Evolutionary conservation across 2,113 vertebrate genomes (phyloP).

Genomic region (Paramormyrops kingsleyae): DNA sequence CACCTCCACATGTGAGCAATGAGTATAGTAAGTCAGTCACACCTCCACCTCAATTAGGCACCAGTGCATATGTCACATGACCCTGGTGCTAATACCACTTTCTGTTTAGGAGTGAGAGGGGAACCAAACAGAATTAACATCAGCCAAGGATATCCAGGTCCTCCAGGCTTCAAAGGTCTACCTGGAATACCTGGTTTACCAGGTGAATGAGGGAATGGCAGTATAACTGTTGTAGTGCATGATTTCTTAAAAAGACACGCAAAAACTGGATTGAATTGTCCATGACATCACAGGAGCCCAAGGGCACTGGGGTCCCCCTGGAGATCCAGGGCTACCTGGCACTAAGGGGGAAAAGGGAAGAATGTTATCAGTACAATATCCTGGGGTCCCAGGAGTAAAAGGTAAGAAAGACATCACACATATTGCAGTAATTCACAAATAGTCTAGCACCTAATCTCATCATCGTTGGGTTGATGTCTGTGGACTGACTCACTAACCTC

Average conservation of each 20-base stretch:
- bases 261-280: not conserved
- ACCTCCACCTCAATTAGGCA: not conserved
- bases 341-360: not conserved
- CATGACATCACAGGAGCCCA: not conserved
- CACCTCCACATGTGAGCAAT: not conserved
- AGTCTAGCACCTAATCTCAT: not conserved
- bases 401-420: conserved; percentile 2
- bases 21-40: not conserved
- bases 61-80: not conserved
- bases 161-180: not conserved
- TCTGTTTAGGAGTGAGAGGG: conserved; percentile 47
- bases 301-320: not conserved
- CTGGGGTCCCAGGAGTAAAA: not conserved
- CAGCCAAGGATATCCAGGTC: conserved; percentile 6
- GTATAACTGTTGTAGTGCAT: not conserved
- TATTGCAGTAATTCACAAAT: not conserved
- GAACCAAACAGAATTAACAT: conserved; percentile 25
- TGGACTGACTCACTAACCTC: not conserved
- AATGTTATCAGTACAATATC: not conserved
- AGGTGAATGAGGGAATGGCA: not conserved
- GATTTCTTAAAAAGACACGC: not conserved
- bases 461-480: not conserved
- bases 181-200: not conserved
- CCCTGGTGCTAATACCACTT: not conserved
- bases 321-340: not conserved